Conservation (phyloP, 2,888 invertebrate genomes). For the Drosophila falleni region DNA sequence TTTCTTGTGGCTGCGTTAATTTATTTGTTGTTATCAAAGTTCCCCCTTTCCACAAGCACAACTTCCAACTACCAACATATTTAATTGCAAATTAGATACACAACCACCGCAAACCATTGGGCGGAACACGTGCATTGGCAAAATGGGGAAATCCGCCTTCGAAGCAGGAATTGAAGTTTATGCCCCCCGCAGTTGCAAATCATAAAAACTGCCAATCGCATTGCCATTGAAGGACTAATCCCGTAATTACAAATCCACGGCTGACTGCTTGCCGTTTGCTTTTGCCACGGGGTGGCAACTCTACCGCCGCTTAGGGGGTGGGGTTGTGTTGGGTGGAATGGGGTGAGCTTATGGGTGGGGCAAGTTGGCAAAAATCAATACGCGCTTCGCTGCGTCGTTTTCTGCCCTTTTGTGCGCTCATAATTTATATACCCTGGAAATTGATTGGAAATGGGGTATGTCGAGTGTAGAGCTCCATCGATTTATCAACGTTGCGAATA, state of each 20-base stretch:
- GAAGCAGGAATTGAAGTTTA: conserved; percentile 10
- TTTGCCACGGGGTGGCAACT: conserved; percentile 4
- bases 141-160: conserved; percentile 7
- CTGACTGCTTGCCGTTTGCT: conserved; percentile 39
- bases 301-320: not conserved
- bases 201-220: conserved; percentile 62
- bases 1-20: conserved; percentile 28
- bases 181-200: conserved; percentile 42
- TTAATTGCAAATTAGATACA: conserved; percentile 64
- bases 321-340: not conserved
- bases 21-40: conserved; percentile 25
- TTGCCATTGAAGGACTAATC: conserved; percentile 64
- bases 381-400: conserved; percentile 32
- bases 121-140: conserved; percentile 43
- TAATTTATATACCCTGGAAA: conserved; percentile 64
- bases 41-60: not conserved
- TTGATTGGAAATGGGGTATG: not conserved
- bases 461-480: too few species aligned
- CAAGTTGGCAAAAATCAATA: conserved; percentile 65
- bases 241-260: conserved; percentile 75
- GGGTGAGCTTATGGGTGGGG: not conserved
- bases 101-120: conserved; percentile 2
- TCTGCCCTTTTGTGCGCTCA: conserved; percentile 47
- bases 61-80: conserved; percentile 52
- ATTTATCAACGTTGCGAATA: too few species aligned